Evolutionary conservation across 2,888 invertebrate genomes (phyloP), one percentile per base, ranked within the genome.

Genomic region (Notodonta dromedarius): DNA sequence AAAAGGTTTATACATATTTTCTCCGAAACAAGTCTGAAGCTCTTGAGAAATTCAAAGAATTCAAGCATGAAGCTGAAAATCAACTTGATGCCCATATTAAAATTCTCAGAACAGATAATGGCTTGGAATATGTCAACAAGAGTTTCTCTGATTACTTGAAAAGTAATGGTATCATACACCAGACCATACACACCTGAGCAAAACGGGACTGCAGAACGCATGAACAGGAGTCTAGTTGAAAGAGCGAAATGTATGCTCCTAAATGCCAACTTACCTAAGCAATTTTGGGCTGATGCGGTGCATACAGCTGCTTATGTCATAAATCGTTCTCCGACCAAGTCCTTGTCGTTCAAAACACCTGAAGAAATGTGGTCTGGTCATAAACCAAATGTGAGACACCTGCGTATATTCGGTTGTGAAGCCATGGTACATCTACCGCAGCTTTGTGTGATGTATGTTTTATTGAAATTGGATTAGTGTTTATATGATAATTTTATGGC

Each of bases 271-370:
- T 13, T 62, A 6, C n/a, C 16, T 0, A 57, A 62, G 12, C 11
- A 13, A 32, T 42, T 14, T 5, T 62, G 62, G 59, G 62, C 57
- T 11, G 56, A 62, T 13, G 56, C 62, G 4, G 24, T 62, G 13
- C n/a, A 16, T 4, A 62, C 59, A 2, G 62, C 62, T 7, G 62
- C 62, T 1, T 59, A 62, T 7, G 0, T 59, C 0, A 42, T 59
- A 0, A 62, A 62, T 39, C 24, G 59, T 0, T 51, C 57, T 3
- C 59, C 62, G 11, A 57, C 59, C 7, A 13, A 35, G 1, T 6
- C 16, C 7, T 40, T 35, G 1, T 46, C 57, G 11, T 13, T 48
- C 35, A 7, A 4, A 0, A 59, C 62, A 3, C 62, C 57, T 0
- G n/a, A 62, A 35, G 54, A 62, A 16, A 13, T 57, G 1, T 58